A percentile compares a stretch with the other conserved stretches of the same genome.
These are phyloP conservation scores for Burhinus oedicnemus DNA, from an alignment of 2,113 vertebrate species.

Conservation along the genomic window DNA sequence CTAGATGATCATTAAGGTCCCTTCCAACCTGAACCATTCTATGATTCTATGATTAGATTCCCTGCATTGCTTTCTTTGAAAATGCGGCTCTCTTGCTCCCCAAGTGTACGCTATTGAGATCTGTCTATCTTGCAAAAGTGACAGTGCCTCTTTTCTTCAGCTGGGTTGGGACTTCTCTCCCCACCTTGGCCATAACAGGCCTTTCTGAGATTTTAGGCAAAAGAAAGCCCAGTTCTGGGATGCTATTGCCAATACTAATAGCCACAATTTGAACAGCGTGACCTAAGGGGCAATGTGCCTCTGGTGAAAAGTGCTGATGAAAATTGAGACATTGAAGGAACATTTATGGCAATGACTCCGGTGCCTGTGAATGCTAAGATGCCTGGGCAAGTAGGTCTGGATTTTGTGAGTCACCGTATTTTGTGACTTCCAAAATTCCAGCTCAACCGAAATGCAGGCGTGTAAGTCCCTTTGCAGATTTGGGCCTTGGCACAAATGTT, in stretches of 20 bases:
- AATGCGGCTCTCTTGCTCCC: not conserved
- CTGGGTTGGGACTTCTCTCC: not conserved
- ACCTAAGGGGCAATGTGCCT: not conserved
- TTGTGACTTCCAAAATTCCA: not conserved
- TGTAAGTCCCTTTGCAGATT: accelerated
- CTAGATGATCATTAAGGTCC: no score
- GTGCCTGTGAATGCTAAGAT: not conserved
- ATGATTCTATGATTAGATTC: not conserved
- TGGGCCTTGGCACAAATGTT: not conserved
- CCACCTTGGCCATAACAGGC: not conserved
- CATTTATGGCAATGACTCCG: not conserved
- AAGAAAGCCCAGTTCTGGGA: not conserved
- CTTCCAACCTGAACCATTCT: no score
- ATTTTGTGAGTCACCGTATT: not conserved
- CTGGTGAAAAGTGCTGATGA: not conserved
- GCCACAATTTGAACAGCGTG: not conserved
- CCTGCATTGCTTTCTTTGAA: not conserved
- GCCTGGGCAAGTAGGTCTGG: not conserved
- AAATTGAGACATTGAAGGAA: not conserved
- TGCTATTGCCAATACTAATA: not conserved
- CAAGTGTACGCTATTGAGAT: not conserved
- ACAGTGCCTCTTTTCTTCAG: not conserved
- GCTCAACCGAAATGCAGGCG: not conserved
- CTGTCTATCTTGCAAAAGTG: not conserved
- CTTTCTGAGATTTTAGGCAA: not conserved